A percentile compares a stretch with the other conserved stretches of the same genome.
These are phyloP conservation scores for Stegodyphus dumicola DNA, from an alignment of 1,140 invertebrate genomes.

Conservation along the genomic window DNA sequence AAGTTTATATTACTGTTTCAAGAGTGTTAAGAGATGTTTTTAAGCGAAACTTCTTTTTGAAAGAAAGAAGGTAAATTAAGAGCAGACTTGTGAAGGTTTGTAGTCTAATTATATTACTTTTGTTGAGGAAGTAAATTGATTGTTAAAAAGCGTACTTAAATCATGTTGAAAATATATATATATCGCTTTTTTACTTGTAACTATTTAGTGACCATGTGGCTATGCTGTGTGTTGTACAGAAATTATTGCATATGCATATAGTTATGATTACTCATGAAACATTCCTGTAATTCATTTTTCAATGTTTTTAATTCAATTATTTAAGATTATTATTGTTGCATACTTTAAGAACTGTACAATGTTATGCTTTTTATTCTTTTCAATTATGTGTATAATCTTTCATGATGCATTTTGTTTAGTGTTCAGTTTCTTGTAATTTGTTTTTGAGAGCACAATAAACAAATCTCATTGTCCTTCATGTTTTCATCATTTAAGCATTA, in stretches of 20 bases:
- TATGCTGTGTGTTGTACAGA: conserved; percentile 30
- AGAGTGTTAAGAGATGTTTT: too few relatives aligned
- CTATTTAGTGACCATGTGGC: background rate
- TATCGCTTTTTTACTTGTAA: background rate
- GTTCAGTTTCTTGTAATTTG: conserved; percentile 8
- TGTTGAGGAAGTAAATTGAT: too few relatives aligned
- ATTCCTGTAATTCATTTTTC: conserved; percentile 18
- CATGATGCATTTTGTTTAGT: background rate
- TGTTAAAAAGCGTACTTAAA: conserved; percentile 34
- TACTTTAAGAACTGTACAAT: background rate
- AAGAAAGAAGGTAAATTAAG: too few relatives aligned
- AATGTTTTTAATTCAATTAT: conserved; percentile 5
- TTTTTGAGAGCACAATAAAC: conserved; percentile 35
- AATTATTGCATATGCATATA: conserved; percentile 12
- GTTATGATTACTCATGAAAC: conserved; percentile 5
- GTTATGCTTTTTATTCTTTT: background rate
- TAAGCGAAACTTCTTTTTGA: too few relatives aligned
- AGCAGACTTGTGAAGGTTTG: too few relatives aligned
- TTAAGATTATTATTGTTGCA: too few relatives aligned
- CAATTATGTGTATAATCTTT: background rate
- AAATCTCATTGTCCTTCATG: background rate
- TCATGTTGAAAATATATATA: background rate
- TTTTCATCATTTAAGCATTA: too few relatives aligned
- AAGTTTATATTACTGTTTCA: too few relatives aligned
- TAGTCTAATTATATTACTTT: too few relatives aligned